phyloP scores from a whole-genome alignment of 2,113 vertebrate species.

The Phylloscopus whistleri region DNA sequence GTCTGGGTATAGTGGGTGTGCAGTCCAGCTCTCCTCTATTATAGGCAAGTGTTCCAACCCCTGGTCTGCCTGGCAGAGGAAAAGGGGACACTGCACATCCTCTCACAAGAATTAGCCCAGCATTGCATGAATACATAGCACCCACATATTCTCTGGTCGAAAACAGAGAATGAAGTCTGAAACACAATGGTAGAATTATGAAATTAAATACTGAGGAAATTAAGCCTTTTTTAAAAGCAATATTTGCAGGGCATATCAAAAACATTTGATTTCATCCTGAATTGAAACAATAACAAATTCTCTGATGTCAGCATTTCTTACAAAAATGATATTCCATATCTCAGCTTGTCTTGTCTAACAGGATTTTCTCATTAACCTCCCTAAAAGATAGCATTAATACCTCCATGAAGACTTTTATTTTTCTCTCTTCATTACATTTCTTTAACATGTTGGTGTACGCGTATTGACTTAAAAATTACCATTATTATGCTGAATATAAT shows the following conservation, averaged over 20 bases:
- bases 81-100: not conserved
- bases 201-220: not conserved
- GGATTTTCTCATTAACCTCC: conserved; percentile 15
- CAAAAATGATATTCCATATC: not conserved
- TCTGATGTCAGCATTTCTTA: not conserved
- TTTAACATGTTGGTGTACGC: not conserved
- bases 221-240: not conserved
- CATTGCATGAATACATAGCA: not conserved
- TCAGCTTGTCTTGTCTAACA: not conserved
- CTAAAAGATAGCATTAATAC: not conserved
- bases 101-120: not conserved
- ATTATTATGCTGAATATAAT: not conserved
- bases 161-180: not conserved
- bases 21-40: not conserved
- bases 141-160: not conserved
- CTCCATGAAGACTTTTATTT: not conserved
- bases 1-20: not conserved
- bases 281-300: conserved; percentile 1
- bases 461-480: not conserved
- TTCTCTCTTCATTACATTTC: not conserved
- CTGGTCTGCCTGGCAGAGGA: not conserved
- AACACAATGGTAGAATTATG: not conserved
- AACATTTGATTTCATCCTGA: not conserved
- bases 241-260: not conserved
- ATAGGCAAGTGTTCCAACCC: not conserved